Percentiles rank a stretch among this genome's conserved stretches.
Conservation (phyloP, 2,113 vertebrate genomes). For the Leucoraja erinaceus region DNA sequence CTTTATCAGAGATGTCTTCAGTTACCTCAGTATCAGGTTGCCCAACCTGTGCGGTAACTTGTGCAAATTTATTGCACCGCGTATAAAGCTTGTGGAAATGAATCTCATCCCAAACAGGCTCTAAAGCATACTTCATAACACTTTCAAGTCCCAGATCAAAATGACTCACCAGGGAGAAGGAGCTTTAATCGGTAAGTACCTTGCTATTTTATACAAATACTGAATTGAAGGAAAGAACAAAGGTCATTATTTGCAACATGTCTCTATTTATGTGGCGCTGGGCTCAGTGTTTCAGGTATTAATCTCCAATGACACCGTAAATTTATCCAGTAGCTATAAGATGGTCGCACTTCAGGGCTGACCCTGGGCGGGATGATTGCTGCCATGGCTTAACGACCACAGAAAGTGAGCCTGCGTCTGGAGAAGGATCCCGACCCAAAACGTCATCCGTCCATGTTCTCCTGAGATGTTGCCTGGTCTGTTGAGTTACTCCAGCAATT, state of each 20-base stretch:
- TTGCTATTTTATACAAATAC: constrained; percentile 20
- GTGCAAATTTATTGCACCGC: constrained; percentile 4
- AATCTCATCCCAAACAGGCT: constrained; percentile 11
- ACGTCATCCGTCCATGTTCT: no score
- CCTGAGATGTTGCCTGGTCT: no score
- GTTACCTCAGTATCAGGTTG: constrained; percentile 8
- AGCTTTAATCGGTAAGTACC: constrained; percentile 16
- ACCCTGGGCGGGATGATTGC: not conserved
- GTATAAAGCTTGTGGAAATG: constrained; percentile 14
- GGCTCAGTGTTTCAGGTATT: not conserved
- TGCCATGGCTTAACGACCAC: not conserved
- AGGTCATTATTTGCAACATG: not conserved
- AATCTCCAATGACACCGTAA: not conserved
- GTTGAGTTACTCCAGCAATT: no score
- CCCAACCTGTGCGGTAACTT: constrained; percentile 3
- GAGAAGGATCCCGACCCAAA: no score
- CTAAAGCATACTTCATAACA: constrained; percentile 16
- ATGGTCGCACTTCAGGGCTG: not conserved
- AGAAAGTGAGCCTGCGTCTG: not conserved
- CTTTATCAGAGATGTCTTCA: not conserved
- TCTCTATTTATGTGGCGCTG: not conserved
- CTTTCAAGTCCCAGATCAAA: constrained; percentile 23
- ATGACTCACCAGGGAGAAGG: constrained; percentile 1
- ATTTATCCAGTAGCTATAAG: not conserved
- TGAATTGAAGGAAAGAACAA: constrained; percentile 8